Conservation (phyloP, 1,140 invertebrate genomes). For the Eupeodes corollae region DNA sequence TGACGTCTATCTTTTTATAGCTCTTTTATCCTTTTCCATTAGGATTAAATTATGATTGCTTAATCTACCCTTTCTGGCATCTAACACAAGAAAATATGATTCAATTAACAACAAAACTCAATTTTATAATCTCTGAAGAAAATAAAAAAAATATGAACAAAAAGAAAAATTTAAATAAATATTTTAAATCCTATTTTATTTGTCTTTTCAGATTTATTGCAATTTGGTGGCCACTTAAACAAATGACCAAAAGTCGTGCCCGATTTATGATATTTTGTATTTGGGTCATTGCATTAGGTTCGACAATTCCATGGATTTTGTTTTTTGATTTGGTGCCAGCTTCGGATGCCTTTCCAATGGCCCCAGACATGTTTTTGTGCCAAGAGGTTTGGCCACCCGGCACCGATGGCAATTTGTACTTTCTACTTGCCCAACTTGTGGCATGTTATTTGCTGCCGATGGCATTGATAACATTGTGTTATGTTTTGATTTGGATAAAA, state of each 20-base stretch:
- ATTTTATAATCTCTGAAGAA: too few species aligned
- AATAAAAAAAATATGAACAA: too few species aligned
- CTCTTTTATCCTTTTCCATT: too few species aligned
- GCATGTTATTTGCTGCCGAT: conserved; percentile 89
- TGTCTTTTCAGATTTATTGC: conserved; percentile 78
- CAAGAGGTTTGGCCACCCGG: conserved; percentile 75
- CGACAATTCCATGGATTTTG: conserved; percentile 80
- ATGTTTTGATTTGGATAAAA: conserved; percentile 85
- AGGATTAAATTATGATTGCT: too few species aligned
- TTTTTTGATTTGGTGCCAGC: conserved; percentile 71
- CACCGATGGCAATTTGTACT: conserved; percentile 69
- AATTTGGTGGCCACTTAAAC: conserved; percentile 88
- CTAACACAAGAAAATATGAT: too few species aligned
- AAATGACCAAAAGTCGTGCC: conserved; percentile 77
- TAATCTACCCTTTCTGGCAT: too few species aligned
- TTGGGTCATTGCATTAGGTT: conserved; percentile 74
- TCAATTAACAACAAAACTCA: too few species aligned
- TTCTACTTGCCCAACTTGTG: conserved; percentile 77
- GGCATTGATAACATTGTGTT: conserved; percentile 82
- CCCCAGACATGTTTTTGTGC: conserved; percentile 60
- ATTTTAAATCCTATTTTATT: conserved; percentile 23
- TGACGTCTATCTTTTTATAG: too few species aligned
- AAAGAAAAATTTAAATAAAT: too few species aligned
- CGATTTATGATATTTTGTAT: conserved; percentile 80
- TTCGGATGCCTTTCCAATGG: conserved; percentile 51